A percentile compares a stretch with the other conserved stretches of the same genome.
Evolutionary conservation across 2,797 vertebrate genomes (phyloP).

Genomic region (Lophius americanus): DNA sequence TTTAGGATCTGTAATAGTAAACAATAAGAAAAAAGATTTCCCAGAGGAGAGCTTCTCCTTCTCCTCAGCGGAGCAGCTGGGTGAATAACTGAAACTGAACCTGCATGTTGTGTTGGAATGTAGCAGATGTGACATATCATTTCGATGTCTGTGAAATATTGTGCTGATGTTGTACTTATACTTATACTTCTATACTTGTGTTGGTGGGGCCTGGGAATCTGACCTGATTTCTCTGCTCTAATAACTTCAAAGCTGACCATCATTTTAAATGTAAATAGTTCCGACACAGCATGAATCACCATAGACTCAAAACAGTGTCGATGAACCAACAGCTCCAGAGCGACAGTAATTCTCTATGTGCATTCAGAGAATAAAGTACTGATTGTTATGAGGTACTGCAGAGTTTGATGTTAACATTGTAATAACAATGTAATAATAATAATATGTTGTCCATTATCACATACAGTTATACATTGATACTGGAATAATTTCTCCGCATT

Average conservation of each 20-base stretch:
- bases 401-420: too few relatives aligned
- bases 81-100: conserved; percentile 50
- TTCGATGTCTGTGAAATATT: conserved; percentile 30
- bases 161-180: conserved; percentile 30
- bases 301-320: conserved; percentile 21
- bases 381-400: too few relatives aligned
- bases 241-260: conserved; percentile 48
- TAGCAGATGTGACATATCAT: conserved; percentile 34
- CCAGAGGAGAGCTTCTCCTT: conserved; percentile 30
- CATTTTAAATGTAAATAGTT: conserved; percentile 35
- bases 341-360: too few relatives aligned
- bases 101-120: conserved; percentile 37
- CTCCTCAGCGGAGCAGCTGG: conserved; percentile 25
- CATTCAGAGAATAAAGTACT: too few relatives aligned
- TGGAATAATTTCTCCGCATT: too few relatives aligned
- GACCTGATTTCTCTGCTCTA: conserved; percentile 61
- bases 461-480: too few relatives aligned
- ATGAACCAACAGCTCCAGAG: neutral
- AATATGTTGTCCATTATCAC: too few relatives aligned
- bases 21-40: conserved; percentile 20
- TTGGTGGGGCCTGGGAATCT: conserved; percentile 56
- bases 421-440: too few relatives aligned
- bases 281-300: conserved; percentile 23
- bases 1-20: conserved; percentile 53
- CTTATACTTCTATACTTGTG: conserved; percentile 25